A percentile compares a stretch with the other conserved stretches of the same genome.
Conservation (phyloP, 2,888 invertebrate genomes). For the Sarcophaga rosellei region DNA sequence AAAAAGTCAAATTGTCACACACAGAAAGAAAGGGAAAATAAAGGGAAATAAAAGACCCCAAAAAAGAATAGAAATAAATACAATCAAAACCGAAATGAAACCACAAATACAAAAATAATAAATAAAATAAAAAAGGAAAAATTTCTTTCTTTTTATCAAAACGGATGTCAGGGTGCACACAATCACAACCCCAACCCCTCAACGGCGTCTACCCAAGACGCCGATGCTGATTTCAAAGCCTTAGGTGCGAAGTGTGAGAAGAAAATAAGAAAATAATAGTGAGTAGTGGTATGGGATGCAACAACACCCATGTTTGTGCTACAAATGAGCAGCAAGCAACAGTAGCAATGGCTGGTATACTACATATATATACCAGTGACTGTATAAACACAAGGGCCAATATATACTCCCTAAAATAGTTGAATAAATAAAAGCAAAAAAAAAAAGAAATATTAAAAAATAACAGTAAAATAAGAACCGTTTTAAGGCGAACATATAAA, state of each 20-base stretch:
- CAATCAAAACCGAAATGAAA: conserved; percentile 39
- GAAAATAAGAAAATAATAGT: conserved; percentile 46
- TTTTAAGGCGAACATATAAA: neutral
- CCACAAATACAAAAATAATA: conserved; percentile 57
- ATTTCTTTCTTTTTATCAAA: conserved; percentile 78
- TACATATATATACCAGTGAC: no score
- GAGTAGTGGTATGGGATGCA: conserved; percentile 23
- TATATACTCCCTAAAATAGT: neutral
- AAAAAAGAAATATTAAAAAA: neutral
- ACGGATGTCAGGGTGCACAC: conserved; percentile 77
- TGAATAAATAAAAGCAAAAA: conserved; percentile 20
- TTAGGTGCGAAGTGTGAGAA: conserved; percentile 53
- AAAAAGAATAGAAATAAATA: conserved; percentile 62
- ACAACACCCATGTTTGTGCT: neutral
- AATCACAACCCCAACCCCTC: no score
- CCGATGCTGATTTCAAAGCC: conserved; percentile 69
- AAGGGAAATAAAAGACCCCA: conserved; percentile 31
- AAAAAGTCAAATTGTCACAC: conserved; percentile 66
- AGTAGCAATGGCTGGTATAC: neutral
- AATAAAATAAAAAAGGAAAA: conserved; percentile 48
- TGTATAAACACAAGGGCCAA: neutral
- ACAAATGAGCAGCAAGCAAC: neutral
- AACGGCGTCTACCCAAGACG: conserved; percentile 3
- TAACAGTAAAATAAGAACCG: neutral
- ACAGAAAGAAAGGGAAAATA: conserved; percentile 15